Evolutionary conservation across 23 tunicate species (phyloP), one percentile per base, ranked within the genome.

Genomic region (Oikopleura vanhoeffeni): DNA sequence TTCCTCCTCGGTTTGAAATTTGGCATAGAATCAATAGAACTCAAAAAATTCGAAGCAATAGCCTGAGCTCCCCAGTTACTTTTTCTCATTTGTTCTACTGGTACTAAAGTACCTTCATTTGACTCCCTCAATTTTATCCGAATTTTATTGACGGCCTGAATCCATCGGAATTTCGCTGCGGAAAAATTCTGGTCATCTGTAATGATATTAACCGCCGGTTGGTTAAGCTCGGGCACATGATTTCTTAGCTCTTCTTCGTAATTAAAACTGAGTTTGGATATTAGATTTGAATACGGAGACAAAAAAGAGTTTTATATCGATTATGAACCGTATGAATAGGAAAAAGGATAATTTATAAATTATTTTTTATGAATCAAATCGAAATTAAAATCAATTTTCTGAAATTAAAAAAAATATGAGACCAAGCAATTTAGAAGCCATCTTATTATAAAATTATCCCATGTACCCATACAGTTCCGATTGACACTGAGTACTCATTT

Each of bases 121-220:
- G 41, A 60, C 84, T 67, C 86, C 0, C 89, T 18, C 0, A 85
- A 76, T 36, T 84, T 40, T 79, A 83, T 34, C 34, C 97, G 85
- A 18, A 91, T 88, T 41, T 83, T 57, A 71, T 87, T 88, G 40
- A 91, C 86, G 41, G 88, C 97, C 40, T 77, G 64, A 1, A 91
- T 85, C 97, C 97, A 91, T 0, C 76, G 85, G 76, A 88, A 76
- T 40, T 91, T 91, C 0, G 97, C 97, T 32, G 86, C 87, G 49
- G 89, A 86, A 49, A 87, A 67, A 40, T 39, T 76, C 30, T 85
- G 39, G 36, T 88, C 85, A 30, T 77, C 40, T n/a, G n/a, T n/a
- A 0, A 83, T 40, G 38, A 34, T 40, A 39, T 58, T 64, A 0
- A 57, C 85, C 40, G 41, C 64, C 71, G 85, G 41, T 76, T 83